Percentiles rank a stretch among this genome's conserved stretches.
phyloP scores from a whole-genome alignment of 1,140 invertebrate species.

The Aphis gossypii region DNA sequence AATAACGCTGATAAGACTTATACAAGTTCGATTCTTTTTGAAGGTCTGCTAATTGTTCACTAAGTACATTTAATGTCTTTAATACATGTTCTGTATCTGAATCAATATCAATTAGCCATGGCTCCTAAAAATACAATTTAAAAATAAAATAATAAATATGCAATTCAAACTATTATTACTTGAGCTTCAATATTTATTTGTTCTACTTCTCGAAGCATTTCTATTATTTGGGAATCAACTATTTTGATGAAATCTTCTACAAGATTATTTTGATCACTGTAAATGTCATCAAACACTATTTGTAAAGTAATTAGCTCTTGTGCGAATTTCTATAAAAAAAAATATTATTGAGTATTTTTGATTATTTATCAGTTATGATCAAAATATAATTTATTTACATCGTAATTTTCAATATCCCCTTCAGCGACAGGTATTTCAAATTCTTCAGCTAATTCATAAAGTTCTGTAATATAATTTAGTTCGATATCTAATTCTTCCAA shows the following conservation, averaged over 20 bases:
- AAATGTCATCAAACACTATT: background rate
- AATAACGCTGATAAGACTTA: constrained; percentile 60
- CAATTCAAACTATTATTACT: constrained; percentile 27
- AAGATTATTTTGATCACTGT: constrained; percentile 24
- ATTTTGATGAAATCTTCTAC: background rate
- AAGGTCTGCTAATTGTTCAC: constrained; percentile 70
- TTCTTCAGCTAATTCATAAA: constrained; percentile 77
- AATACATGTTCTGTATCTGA: constrained; percentile 73
- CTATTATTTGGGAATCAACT: background rate
- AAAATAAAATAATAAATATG: background rate
- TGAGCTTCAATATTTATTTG: constrained; percentile 1
- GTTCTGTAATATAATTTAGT: constrained; percentile 74
- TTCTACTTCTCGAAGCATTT: background rate
- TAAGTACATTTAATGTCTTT: constrained; percentile 70
- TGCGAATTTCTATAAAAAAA: constrained; percentile 38
- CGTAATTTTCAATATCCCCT: constrained; percentile 67
- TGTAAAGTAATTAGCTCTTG: background rate
- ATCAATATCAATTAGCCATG: constrained; percentile 76
- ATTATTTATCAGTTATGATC: background rate
- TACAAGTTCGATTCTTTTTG: constrained; percentile 73
- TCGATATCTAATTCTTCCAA: constrained; percentile 72
- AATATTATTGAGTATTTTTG: background rate
- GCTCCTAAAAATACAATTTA: constrained; percentile 67
- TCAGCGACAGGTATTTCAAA: constrained; percentile 72
- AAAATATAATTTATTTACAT: constrained; percentile 59